Evolutionary conservation across 2,888 invertebrate genomes (phyloP), one percentile per base, ranked within the genome.

Genomic region (Athalia rosae): DNA sequence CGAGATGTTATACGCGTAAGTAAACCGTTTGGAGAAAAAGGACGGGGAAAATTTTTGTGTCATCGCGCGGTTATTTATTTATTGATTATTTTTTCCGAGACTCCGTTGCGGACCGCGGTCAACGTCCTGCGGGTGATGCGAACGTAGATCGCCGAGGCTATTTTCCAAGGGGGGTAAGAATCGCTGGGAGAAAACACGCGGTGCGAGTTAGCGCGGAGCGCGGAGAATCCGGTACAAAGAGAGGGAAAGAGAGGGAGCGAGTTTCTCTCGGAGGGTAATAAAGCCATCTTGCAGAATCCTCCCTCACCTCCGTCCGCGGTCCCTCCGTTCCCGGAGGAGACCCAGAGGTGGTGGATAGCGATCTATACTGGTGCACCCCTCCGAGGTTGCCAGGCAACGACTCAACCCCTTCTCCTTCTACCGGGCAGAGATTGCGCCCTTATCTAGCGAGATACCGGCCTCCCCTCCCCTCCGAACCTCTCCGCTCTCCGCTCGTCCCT

Each of bases 251-350:
- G 13, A 4, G 61, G 61, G 13, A 83, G 84, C 83, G 82, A 82
- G 84, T 83, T 85, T 84, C 84, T 85, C 86, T 84, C 78, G 63
- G 66, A 48, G 78, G 76, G 78, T 78, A 78, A 78, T 78, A 78
- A 78, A 78, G 89, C 89, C 89, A 89, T 89, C 89, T 89, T 89
- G 89, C 85, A 79, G 84, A 85, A 85, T 81, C 83, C 82, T 83
- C 82, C 81, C 82, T 82, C 82, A 84, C 81, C 80, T 83, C 66
- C 53, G 13, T 8, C 62, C 74, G 50, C n/a, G 56, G 58, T 59
- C 81, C 83, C 82, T 84, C 82, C 80, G 81, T 82, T 82, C 84
- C 62, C 63, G 47, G 41, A 62, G 69, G 76, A 62, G 76, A 48
- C 66, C 67, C 59, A 81, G 82, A 83, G 82, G 82, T 79, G 81